A percentile compares a stretch with the other conserved stretches of the same genome.
Conservation (phyloP, 2,113 vertebrate species). For the Erythrolamprus reginae region DNA sequence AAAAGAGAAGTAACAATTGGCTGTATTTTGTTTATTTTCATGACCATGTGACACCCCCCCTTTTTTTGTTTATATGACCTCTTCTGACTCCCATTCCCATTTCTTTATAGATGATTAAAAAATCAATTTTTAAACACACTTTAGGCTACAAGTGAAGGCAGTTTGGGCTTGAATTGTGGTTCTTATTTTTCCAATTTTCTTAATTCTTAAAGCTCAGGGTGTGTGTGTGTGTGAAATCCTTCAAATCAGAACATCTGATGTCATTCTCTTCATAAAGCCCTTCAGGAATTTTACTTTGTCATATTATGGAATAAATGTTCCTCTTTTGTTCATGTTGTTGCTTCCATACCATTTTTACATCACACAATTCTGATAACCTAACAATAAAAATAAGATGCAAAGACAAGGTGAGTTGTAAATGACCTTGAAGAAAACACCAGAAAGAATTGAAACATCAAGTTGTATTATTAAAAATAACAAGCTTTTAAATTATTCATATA, state of each 20-base stretch:
- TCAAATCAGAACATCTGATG: background rate
- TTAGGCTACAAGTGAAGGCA: background rate
- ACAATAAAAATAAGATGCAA: no score
- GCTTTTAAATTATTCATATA: background rate
- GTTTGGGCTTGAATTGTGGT: background rate
- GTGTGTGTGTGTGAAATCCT: no score
- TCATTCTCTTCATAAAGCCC: background rate
- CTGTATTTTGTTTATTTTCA: background rate
- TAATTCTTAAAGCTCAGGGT: no score
- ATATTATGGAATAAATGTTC: background rate
- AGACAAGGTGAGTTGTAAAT: background rate
- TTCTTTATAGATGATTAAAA: background rate
- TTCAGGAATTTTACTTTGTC: background rate
- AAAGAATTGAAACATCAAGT: background rate
- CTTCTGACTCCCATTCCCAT: background rate
- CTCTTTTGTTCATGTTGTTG: background rate
- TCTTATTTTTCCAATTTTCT: background rate
- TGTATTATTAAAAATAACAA: background rate
- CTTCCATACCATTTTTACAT: background rate
- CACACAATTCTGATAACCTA: background rate
- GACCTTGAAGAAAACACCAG: background rate
- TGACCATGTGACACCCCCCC: background rate
- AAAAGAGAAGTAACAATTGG: background rate
- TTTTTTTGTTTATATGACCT: background rate
- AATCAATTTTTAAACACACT: background rate